phyloP scores from a whole-genome alignment of 2,113 vertebrate species.

The Sterrhoptilus dennistouni region DNA sequence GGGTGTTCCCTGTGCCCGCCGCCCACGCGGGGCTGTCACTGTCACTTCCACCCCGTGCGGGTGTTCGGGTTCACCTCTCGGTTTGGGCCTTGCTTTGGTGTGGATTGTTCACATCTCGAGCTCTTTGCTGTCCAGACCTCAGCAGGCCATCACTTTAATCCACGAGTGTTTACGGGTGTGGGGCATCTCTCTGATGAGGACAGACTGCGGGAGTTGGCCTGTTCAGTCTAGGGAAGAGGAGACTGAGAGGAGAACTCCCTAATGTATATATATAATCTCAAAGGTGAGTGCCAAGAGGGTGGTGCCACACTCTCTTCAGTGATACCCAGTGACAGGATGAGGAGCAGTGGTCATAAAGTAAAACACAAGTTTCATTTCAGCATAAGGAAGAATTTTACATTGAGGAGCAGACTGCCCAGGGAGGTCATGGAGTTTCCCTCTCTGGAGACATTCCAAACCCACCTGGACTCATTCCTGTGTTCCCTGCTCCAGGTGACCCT shows the following conservation, averaged over 20 bases:
- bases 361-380: not conserved
- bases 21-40: accelerated
- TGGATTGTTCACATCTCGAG: not conserved
- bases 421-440: not conserved
- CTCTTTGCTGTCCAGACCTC: not conserved
- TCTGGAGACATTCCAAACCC: not conserved
- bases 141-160: accelerated
- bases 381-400: not conserved
- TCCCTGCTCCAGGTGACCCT: not conserved
- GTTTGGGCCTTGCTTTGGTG: not conserved
- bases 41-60: no score
- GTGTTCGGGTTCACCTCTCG: accelerated
- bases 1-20: not conserved
- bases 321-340: not conserved
- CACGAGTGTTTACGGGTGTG: accelerated
- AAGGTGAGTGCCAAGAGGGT: not conserved
- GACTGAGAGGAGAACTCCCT: no score
- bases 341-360: not conserved
- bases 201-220: not conserved
- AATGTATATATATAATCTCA: no score
- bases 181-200: not conserved
- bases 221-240: not conserved
- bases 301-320: no score
- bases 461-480: not conserved
- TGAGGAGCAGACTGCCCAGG: not conserved